Conservation (phyloP, 2,113 vertebrate genomes). For the Syngnathoides biaculeatus region DNA sequence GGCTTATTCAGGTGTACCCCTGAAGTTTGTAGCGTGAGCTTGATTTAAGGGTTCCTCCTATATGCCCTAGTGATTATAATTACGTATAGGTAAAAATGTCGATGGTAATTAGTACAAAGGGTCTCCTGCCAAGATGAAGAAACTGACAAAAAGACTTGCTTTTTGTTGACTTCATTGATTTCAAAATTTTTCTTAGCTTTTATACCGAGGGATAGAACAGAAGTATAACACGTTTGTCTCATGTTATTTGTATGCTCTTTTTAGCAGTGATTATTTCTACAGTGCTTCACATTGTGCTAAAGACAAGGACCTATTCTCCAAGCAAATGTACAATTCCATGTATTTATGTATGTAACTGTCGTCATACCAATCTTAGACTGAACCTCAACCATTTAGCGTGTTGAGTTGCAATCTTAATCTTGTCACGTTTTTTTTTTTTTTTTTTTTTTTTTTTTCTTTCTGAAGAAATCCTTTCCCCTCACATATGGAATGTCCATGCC, state of each 20-base stretch:
- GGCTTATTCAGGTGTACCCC: conserved; percentile 68
- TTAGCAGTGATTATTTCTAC: conserved; percentile 74
- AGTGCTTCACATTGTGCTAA: conserved; percentile 67
- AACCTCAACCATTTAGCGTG: conserved; percentile 58
- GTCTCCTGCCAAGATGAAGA: conserved; percentile 64
- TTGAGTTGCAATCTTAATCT: conserved; percentile 71
- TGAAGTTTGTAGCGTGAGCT: conserved; percentile 62
- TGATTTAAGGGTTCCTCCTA: conserved; percentile 57
- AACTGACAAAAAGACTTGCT: conserved; percentile 63
- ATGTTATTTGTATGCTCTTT: conserved; percentile 73
- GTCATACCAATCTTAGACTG: conserved; percentile 68
- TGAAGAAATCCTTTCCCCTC: conserved; percentile 47
- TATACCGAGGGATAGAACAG: conserved; percentile 72
- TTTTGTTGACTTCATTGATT: conserved; percentile 60
- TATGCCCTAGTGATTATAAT: conserved; percentile 63
- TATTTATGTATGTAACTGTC: conserved; percentile 76
- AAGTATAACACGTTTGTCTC: conserved; percentile 71
- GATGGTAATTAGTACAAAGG: conserved; percentile 51
- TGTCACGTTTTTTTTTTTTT: conserved; percentile 50
- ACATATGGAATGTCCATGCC: conserved; percentile 57
- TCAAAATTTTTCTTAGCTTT: conserved; percentile 66
- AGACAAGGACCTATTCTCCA: conserved; percentile 71
- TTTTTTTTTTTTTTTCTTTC: conserved; percentile 51
- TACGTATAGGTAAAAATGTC: conserved; percentile 52
- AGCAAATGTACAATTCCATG: conserved; percentile 70